Conservation (phyloP, 92 coral and sea anemone genomes). For the Siderastrea radians region DNA sequence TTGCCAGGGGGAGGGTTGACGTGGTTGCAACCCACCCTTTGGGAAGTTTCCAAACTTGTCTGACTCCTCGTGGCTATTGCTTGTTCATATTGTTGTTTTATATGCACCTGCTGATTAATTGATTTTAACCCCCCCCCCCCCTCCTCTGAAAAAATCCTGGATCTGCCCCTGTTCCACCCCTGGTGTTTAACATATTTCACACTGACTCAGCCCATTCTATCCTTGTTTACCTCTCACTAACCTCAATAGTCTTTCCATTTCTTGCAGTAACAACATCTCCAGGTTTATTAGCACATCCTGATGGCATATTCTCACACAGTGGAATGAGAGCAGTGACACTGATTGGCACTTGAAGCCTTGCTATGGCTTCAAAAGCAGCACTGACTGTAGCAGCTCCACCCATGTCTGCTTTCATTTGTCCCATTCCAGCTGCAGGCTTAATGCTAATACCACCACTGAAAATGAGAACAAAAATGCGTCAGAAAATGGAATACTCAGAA, state of each 20-base stretch:
- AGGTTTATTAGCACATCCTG: conserved; percentile 90
- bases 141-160: too few relatives aligned
- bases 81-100: too few relatives aligned
- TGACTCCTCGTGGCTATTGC: too few relatives aligned
- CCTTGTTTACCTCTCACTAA: conserved; percentile 19
- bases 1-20: too few relatives aligned
- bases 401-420: conserved; percentile 96
- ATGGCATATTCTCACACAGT: conserved; percentile 95
- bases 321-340: conserved; percentile 91
- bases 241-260: conserved; percentile 98
- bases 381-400: conserved; percentile 98
- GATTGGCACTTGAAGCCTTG: conserved; percentile 86
- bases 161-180: too few relatives aligned
- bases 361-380: conserved; percentile 92
- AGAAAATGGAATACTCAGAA: not conserved
- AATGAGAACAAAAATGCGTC: not conserved
- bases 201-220: not conserved
- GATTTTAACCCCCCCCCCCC: too few relatives aligned
- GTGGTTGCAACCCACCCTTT: too few relatives aligned
- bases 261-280: conserved; percentile 97
- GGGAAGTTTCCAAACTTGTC: too few relatives aligned
- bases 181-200: not conserved
- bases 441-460: conserved; percentile 95
- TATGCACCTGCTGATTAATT: too few relatives aligned
- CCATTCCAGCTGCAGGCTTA: conserved; percentile 92